Conservation (phyloP, 1,140 invertebrate genomes). For the Calosoma granatense region DNA sequence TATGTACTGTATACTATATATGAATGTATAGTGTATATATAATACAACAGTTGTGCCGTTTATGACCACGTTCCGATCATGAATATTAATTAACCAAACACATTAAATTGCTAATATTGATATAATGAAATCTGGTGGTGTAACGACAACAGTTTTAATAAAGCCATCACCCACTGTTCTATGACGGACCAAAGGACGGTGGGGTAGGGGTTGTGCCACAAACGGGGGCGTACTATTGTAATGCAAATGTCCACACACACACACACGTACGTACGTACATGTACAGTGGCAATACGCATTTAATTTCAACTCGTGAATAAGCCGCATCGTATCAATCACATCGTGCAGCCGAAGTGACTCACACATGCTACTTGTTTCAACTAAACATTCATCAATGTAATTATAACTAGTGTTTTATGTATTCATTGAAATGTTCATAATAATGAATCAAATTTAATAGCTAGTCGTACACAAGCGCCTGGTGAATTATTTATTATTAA, state of each 20-base stretch:
- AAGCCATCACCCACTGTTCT: conserved; percentile 6
- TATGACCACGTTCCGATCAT: too few species aligned
- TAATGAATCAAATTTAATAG: too few species aligned
- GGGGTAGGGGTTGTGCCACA: too few species aligned
- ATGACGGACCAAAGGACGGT: neutral
- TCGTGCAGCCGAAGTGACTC: neutral
- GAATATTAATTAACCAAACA: conserved; percentile 9
- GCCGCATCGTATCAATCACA: neutral
- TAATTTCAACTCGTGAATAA: neutral
- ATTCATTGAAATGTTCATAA: too few species aligned
- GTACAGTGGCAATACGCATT: too few species aligned
- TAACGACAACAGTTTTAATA: conserved; percentile 4
- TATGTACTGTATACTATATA: too few species aligned
- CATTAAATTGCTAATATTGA: conserved; percentile 9
- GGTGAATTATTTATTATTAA: too few species aligned
- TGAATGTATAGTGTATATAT: too few species aligned
- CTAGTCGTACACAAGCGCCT: too few species aligned
- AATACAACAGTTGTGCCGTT: too few species aligned
- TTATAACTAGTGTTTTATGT: neutral
- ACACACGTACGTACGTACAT: neutral
- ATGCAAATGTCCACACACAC: neutral
- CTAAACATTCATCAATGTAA: neutral
- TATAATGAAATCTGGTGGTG: conserved; percentile 9
- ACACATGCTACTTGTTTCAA: neutral
- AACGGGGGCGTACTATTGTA: too few species aligned